A percentile compares a stretch with the other conserved stretches of the same genome.
Evolutionary conservation across 2,797 vertebrate genomes (phyloP).

Genomic region (Graptemys geographica): DNA sequence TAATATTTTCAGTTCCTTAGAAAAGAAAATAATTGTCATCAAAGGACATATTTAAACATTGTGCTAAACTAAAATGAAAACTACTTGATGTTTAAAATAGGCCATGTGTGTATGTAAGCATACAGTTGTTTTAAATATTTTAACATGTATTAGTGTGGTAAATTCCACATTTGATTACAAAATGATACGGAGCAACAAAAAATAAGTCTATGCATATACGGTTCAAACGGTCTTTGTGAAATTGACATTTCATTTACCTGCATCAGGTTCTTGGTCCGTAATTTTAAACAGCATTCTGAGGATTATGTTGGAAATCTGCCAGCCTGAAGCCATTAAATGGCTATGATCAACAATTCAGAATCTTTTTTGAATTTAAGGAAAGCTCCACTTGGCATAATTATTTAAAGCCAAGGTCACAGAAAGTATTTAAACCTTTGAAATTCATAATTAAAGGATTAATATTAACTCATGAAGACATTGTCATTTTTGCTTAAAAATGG

Average conservation of each 20-base stretch:
- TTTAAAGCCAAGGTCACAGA: conserved; percentile 83
- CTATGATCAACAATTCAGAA: conserved; percentile 82
- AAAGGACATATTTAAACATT: neutral
- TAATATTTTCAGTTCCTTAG: neutral
- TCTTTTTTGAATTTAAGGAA: conserved; percentile 84
- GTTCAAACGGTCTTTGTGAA: conserved; percentile 71
- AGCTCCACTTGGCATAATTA: conserved; percentile 81
- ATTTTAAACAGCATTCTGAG: conserved; percentile 78
- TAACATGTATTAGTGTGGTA: conserved; percentile 30
- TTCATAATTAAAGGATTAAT: conserved; percentile 86
- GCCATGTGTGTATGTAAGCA: conserved; percentile 38
- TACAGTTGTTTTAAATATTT: conserved; percentile 59
- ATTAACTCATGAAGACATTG: conserved; percentile 84
- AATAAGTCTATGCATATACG: conserved; percentile 24
- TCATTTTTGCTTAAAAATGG: conserved; percentile 84
- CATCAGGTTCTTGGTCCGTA: conserved; percentile 73
- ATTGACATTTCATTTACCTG: conserved; percentile 78
- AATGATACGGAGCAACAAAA: conserved; percentile 60
- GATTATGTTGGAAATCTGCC: conserved; percentile 82
- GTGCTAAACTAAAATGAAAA: neutral
- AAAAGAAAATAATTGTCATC: neutral
- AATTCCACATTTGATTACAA: conserved; percentile 57
- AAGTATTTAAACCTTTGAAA: conserved; percentile 85
- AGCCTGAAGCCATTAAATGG: conserved; percentile 80
- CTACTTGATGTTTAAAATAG: conserved; percentile 34